Conservation (phyloP, 1,140 invertebrate genomes). For the Limonius californicus region DNA sequence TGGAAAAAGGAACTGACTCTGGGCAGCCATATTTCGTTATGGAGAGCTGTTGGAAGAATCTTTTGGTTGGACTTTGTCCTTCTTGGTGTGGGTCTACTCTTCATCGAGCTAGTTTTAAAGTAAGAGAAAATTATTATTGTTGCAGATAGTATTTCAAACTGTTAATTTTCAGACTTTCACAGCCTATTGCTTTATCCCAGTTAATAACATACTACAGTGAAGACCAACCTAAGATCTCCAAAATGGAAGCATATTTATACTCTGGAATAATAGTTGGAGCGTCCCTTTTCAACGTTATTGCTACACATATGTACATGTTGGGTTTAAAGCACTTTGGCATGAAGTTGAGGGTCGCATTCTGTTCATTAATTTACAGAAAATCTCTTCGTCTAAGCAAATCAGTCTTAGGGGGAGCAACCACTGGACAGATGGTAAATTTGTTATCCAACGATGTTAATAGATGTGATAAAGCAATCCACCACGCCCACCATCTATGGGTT, state of each 20-base stretch:
- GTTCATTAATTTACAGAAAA: slow-evolving; percentile 80
- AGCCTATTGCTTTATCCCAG: slow-evolving; percentile 36
- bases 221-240: slow-evolving; percentile 54
- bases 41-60: slow-evolving; percentile 40
- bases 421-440: slow-evolving; percentile 83
- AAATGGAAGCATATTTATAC: too few relatives aligned
- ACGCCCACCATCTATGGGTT: slow-evolving; percentile 66
- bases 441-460: too few relatives aligned
- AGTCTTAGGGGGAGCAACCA: slow-evolving; percentile 69
- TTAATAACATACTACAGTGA: slow-evolving; percentile 54
- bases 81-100: slow-evolving; percentile 50
- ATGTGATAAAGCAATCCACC: slow-evolving; percentile 65
- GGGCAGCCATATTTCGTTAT: slow-evolving; percentile 46
- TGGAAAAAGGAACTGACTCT: slow-evolving; percentile 49
- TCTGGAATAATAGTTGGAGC: slow-evolving; percentile 66
- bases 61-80: slow-evolving; percentile 46
- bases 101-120: slow-evolving; percentile 54
- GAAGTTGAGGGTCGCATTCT: slow-evolving; percentile 73
- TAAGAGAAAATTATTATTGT: slow-evolving; percentile 29
- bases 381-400: slow-evolving; percentile 58
- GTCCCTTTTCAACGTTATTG: slow-evolving; percentile 59
- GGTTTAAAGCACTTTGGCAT: slow-evolving; percentile 62
- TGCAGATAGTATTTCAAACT: too few relatives aligned
- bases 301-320: slow-evolving; percentile 79
- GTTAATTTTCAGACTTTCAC: too few relatives aligned